phyloP scores from a whole-genome alignment of 1,140 invertebrate genomes.

The Lepeophtheirus salmonis region DNA sequence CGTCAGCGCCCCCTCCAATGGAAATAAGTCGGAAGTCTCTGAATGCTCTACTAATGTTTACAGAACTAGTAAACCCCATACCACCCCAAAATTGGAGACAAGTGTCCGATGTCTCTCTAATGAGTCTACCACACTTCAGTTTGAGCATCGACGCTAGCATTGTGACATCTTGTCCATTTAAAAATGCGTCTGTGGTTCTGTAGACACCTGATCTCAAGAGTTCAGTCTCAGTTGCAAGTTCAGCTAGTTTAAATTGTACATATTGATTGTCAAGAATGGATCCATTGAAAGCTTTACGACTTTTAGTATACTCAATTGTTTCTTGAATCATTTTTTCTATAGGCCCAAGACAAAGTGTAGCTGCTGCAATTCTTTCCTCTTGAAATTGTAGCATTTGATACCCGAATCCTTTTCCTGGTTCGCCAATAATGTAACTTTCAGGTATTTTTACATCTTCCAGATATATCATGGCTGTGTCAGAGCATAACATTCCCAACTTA shows the following conservation, averaged over 20 bases:
- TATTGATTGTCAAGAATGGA: conserved; percentile 35
- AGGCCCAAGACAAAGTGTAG: conserved; percentile 27
- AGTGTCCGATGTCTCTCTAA: conserved; percentile 33
- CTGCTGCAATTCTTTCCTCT: conserved; percentile 33
- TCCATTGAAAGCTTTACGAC: conserved; percentile 33
- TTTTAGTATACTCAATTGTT: conserved; percentile 34
- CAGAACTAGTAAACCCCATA: conserved; percentile 39
- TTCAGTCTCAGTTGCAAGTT: conserved; percentile 38
- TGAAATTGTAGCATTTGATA: conserved; percentile 39
- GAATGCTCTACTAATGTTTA: conserved; percentile 20
- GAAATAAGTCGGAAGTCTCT: conserved; percentile 36
- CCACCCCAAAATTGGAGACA: conserved; percentile 43
- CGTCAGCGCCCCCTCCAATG: conserved; percentile 40
- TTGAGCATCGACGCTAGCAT: conserved; percentile 38
- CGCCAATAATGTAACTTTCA: conserved; percentile 35
- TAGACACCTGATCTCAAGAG: conserved; percentile 32
- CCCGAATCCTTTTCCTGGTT: conserved; percentile 37
- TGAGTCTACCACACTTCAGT: conserved; percentile 36
- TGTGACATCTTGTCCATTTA: conserved; percentile 31
- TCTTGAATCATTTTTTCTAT: conserved; percentile 30
- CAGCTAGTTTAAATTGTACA: conserved; percentile 36
- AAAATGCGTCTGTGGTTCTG: conserved; percentile 24
- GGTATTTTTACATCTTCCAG: conserved; percentile 39
- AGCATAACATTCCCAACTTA: conserved; percentile 36
- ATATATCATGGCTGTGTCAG: conserved; percentile 39